These are phyloP conservation scores for Branchipolynoe longqiensis DNA, from an alignment of 2,888 invertebrate species.

Conservation along the genomic window DNA sequence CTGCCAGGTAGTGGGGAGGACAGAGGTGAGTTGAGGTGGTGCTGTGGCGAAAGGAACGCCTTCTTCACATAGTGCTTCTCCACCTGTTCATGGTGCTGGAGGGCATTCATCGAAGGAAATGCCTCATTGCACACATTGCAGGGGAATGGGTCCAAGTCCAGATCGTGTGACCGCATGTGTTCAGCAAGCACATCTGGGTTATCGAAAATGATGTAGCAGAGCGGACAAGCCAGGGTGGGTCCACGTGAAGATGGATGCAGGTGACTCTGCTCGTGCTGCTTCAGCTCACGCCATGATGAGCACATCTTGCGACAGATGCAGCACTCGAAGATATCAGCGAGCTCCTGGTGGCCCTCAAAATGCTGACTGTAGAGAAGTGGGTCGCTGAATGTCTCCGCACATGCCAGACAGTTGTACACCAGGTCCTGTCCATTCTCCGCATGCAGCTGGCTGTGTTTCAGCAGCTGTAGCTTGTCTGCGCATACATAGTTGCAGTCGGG, in stretches of 20 bases:
- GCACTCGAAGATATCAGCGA: slow-evolving; percentile 66
- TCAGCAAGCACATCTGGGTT: slow-evolving; percentile 37
- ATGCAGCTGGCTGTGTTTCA: slow-evolving; percentile 65
- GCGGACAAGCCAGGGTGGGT: slow-evolving; percentile 45
- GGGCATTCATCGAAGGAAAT: slow-evolving; percentile 1
- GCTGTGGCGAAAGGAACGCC: slow-evolving; percentile 26
- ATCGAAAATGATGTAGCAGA: slow-evolving; percentile 57
- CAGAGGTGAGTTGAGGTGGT: not conserved
- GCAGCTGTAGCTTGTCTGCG: slow-evolving; percentile 59
- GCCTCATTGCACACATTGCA: slow-evolving; percentile 43
- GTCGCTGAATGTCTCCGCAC: slow-evolving; percentile 64
- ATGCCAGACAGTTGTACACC: slow-evolving; percentile 65
- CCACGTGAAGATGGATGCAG: slow-evolving; percentile 35
- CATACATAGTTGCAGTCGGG: slow-evolving; percentile 62
- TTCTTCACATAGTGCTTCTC: slow-evolving; percentile 48
- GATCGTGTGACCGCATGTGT: slow-evolving; percentile 49
- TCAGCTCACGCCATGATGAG: slow-evolving; percentile 57
- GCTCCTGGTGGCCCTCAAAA: slow-evolving; percentile 61
- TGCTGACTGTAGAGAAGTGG: slow-evolving; percentile 66
- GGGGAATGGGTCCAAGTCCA: not conserved
- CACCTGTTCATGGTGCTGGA: slow-evolving; percentile 39
- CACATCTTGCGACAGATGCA: slow-evolving; percentile 65
- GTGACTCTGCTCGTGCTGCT: slow-evolving; percentile 64
- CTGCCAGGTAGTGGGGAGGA: not conserved
- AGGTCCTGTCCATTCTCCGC: slow-evolving; percentile 51